Evolutionary conservation across 2,797 vertebrate genomes (phyloP).

Genomic region (Emys orbicularis): DNA sequence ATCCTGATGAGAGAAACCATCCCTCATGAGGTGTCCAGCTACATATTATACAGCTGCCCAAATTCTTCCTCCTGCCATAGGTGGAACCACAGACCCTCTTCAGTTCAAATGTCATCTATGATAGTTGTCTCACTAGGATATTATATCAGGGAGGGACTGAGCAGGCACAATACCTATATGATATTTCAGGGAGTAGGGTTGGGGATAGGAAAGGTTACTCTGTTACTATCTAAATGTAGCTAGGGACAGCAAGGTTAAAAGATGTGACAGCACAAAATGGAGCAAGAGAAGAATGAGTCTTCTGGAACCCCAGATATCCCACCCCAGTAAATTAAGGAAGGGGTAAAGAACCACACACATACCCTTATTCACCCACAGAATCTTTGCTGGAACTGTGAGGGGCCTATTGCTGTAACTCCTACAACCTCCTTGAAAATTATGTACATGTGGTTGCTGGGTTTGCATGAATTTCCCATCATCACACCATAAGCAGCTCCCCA

Average conservation of each 20-base stretch:
- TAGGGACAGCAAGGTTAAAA: neutral
- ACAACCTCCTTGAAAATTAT: neutral
- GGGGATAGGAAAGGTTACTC: neutral
- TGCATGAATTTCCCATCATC: neutral
- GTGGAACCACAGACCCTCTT: neutral
- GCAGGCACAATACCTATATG: neutral
- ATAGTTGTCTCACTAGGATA: neutral
- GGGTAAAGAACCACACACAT: neutral
- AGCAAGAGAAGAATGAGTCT: neutral
- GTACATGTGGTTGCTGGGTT: neutral
- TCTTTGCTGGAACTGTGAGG: neutral
- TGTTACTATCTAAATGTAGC: neutral
- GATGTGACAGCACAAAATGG: neutral
- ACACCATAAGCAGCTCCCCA: neutral
- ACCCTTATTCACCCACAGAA: neutral
- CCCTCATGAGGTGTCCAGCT: neutral
- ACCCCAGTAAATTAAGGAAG: neutral
- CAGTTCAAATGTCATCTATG: conserved; percentile 7
- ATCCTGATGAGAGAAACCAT: neutral
- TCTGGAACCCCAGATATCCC: neutral
- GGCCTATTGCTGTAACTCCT: neutral
- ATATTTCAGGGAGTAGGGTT: neutral
- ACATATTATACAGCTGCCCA: neutral
- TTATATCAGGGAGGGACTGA: neutral
- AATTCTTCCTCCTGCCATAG: neutral